Conservation (phyloP, 2,888 invertebrate genomes). For the Heliconius sara region DNA sequence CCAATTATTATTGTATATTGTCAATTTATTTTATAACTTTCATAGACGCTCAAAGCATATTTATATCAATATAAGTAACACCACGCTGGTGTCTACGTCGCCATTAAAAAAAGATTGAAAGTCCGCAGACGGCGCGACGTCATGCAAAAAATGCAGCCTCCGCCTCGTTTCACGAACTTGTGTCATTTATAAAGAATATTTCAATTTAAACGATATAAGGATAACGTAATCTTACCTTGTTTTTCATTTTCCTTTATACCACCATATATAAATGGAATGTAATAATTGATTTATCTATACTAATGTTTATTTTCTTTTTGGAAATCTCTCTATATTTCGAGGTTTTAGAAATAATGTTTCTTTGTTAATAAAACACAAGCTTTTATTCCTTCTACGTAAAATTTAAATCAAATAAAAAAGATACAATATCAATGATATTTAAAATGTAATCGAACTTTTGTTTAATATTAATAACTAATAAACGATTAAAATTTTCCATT, state of each 20-base stretch:
- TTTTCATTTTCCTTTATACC: not conserved
- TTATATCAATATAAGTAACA: constrained; percentile 8
- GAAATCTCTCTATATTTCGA: no score
- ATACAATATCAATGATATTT: no score
- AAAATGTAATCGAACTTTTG: no score
- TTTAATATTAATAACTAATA: no score
- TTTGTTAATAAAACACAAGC: not conserved
- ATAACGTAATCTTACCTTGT: not conserved
- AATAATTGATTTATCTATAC: not conserved
- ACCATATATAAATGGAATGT: no score
- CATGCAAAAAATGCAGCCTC: constrained; percentile 25
- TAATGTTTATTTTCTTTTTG: not conserved
- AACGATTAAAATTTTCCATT: no score
- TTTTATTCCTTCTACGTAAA: not conserved
- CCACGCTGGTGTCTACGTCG: constrained; percentile 12
- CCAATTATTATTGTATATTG: not conserved
- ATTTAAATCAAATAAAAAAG: not conserved
- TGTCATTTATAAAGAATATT: constrained; percentile 12
- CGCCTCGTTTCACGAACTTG: not conserved
- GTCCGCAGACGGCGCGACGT: constrained; percentile 34
- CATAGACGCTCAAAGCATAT: not conserved
- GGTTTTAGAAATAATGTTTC: no score
- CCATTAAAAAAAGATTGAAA: constrained; percentile 24
- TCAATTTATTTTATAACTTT: not conserved
- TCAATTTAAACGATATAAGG: not conserved